Evolutionary conservation across 2,797 vertebrate genomes (phyloP).

Genomic region (Gymnodraco acuticeps): DNA sequence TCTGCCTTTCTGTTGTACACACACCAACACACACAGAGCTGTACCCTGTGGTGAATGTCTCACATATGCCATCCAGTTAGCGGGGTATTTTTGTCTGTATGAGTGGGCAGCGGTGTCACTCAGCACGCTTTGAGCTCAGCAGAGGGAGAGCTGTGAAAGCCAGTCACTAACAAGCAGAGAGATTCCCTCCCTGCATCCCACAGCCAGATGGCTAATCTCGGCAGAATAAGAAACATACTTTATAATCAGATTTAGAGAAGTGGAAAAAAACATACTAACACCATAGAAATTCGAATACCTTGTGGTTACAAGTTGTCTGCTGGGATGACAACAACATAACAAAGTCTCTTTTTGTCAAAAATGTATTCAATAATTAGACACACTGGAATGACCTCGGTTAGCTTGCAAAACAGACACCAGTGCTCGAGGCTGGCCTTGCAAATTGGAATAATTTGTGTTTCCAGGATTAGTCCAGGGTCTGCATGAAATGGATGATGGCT

Average conservation of each 20-base stretch:
- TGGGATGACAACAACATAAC: slow-evolving; percentile 65
- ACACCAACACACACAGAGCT: slow-evolving; percentile 57
- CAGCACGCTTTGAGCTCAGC: slow-evolving; percentile 78
- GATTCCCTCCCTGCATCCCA: slow-evolving; percentile 73
- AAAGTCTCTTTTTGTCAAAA: slow-evolving; percentile 61
- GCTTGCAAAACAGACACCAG: slow-evolving; percentile 65
- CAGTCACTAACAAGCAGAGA: slow-evolving; percentile 81
- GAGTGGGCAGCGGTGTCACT: slow-evolving; percentile 83
- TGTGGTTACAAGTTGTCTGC: slow-evolving; percentile 58
- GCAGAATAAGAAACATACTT: slow-evolving; percentile 74
- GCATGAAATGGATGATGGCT: slow-evolving; percentile 48
- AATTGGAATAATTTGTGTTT: slow-evolving; percentile 75
- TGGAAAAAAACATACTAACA: slow-evolving; percentile 27
- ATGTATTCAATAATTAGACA: slow-evolving; percentile 68
- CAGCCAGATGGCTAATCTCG: slow-evolving; percentile 82
- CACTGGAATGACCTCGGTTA: slow-evolving; percentile 54
- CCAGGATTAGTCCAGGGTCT: slow-evolving; percentile 41
- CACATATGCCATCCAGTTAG: slow-evolving; percentile 81
- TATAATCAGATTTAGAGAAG: slow-evolving; percentile 69
- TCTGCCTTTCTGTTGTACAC: slow-evolving; percentile 65
- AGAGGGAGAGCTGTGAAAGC: slow-evolving; percentile 79
- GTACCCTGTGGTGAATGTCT: slow-evolving; percentile 73
- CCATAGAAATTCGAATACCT: slow-evolving; percentile 62
- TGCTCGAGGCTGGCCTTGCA: slow-evolving; percentile 63
- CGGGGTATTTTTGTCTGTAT: slow-evolving; percentile 80